These are phyloP conservation scores for Brachionus manjavacas DNA, from an alignment of 1,140 invertebrate species.

Conservation along the genomic window DNA sequence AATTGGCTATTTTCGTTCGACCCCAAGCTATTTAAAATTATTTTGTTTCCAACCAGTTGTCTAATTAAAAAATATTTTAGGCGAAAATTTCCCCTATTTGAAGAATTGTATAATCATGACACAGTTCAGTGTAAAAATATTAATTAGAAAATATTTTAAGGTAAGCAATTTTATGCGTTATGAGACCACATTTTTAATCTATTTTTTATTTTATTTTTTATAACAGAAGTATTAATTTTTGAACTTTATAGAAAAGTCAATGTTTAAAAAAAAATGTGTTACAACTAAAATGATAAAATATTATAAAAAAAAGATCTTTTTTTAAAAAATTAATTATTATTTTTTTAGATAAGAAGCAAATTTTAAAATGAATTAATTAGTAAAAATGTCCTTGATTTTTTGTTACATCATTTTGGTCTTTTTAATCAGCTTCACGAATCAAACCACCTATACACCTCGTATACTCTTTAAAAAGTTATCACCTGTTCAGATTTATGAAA, in stretches of 20 bases:
- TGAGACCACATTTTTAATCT: too few relatives aligned
- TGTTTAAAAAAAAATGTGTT: too few relatives aligned
- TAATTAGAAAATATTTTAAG: neutral
- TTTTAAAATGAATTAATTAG: neutral
- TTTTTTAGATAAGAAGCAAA: neutral
- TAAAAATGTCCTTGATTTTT: neutral
- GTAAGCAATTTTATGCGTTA: neutral
- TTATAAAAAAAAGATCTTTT: too few relatives aligned
- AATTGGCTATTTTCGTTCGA: neutral
- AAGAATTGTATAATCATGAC: neutral
- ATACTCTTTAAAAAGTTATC: neutral
- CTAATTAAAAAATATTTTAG: neutral
- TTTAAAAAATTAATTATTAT: too few relatives aligned
- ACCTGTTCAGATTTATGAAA: neutral
- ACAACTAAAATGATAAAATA: too few relatives aligned
- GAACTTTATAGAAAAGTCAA: too few relatives aligned
- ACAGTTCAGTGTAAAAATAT: neutral
- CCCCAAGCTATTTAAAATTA: neutral
- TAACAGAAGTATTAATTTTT: too few relatives aligned
- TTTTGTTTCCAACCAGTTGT: neutral
- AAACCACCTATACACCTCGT: neutral
- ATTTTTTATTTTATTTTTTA: too few relatives aligned
- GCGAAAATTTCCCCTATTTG: neutral
- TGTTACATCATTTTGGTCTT: neutral
- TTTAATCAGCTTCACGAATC: neutral